Evolutionary conservation across 2,113 vertebrate species (phyloP), one percentile per base, ranked within the genome.

Genomic region (Sturnus vulgaris): DNA sequence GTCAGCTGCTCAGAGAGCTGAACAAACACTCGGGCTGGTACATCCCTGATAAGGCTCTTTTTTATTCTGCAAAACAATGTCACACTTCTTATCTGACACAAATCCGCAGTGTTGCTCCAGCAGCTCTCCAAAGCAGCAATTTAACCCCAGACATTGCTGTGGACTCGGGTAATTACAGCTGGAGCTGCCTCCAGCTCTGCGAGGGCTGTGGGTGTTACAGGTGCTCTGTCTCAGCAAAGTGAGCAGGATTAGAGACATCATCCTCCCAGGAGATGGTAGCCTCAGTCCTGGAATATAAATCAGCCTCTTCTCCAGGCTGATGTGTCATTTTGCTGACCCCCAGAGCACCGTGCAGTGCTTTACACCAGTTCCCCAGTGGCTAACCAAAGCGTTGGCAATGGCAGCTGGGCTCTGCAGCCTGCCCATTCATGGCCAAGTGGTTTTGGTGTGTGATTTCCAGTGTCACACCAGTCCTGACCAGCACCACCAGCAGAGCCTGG

Each of bases 1-100:
- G 15, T 9, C 68, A 75, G 52, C 90, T 57, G 75, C 79, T 47
- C 22, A 15, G 30, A 23, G 61, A 60, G 85, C 82, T 66, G 79
- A 85, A 35, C 68, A 82, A 68, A 77, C 63, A 33, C 79, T 46
- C 11, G 4, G 79, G 46, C 79, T 90, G 75, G 5, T 56, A 65
- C 59, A 11, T 33, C 27, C 71, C 68, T 90, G 93, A 82, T 90
- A 91, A 90, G 55, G 46, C 30, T 85, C 61, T 76, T 76, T 60
- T 72, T 86, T 21, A 83, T 86, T 72, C 88, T 47, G 59, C 79
- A 80, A 70, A 96, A 95, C 86, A 92, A 71, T 92, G 95, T 81
- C 68, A 66, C 68, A 50, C 71, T 68, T 57, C 63, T 82, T 88
- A 92, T 90, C 95, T 88, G 76, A 96, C 94, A 90, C 11, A 16